Evolutionary conservation across 2,113 vertebrate genomes (phyloP).

Genomic region (Chloropsis hardwickii): DNA sequence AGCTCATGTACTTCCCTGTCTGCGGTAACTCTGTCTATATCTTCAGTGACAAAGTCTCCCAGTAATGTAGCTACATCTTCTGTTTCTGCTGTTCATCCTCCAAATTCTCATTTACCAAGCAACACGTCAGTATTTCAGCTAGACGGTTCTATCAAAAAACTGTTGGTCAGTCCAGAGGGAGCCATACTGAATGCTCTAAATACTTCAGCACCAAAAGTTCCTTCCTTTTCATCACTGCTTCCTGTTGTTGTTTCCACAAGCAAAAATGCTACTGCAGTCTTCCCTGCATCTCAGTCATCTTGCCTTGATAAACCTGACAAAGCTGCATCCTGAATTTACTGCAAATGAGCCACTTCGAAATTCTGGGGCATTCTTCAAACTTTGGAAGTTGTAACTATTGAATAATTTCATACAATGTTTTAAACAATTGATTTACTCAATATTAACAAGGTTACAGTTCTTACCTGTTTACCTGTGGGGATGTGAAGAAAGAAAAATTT

Average conservation of each 20-base stretch:
- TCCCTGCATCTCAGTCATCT: slow-evolving; percentile 70
- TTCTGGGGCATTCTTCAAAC: slow-evolving; percentile 72
- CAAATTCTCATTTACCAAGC: slow-evolving; percentile 58
- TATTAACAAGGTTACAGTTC: slow-evolving; percentile 40
- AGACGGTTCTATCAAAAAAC: slow-evolving; percentile 78
- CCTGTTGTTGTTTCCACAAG: slow-evolving; percentile 70
- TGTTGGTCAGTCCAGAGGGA: slow-evolving; percentile 88
- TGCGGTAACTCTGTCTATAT: slow-evolving; percentile 36
- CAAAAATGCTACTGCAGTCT: slow-evolving; percentile 66
- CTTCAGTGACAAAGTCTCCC: slow-evolving; percentile 65
- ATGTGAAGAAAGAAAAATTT: not conserved
- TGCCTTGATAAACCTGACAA: slow-evolving; percentile 72
- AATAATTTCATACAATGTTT: slow-evolving; percentile 59
- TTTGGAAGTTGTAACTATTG: slow-evolving; percentile 62
- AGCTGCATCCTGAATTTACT: slow-evolving; percentile 75
- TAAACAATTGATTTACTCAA: slow-evolving; percentile 23
- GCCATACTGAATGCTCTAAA: slow-evolving; percentile 85
- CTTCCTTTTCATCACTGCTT: slow-evolving; percentile 71
- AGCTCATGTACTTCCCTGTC: slow-evolving; percentile 65
- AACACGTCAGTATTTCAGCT: slow-evolving; percentile 70
- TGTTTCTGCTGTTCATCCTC: slow-evolving; percentile 52
- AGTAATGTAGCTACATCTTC: slow-evolving; percentile 59
- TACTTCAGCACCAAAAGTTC: slow-evolving; percentile 67
- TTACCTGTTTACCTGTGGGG: slow-evolving; percentile 43
- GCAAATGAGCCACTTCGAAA: slow-evolving; percentile 66